Base-by-base conservation (phyloP, 2,113 vertebrate genomes). In the Cygnus buccinator region DNA sequence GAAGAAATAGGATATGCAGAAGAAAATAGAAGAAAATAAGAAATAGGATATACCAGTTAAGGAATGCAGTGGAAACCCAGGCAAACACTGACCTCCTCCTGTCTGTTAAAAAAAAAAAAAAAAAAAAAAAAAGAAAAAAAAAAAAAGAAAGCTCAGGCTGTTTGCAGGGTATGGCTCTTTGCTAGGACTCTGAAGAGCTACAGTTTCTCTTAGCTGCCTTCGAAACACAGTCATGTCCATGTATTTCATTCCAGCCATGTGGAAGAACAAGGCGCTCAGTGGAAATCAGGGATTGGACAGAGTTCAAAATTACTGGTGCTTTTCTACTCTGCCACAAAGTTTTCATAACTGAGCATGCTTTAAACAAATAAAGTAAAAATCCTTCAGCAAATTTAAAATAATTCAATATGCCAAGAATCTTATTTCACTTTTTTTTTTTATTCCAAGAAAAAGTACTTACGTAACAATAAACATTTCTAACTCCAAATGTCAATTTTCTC, bases 341-440 rank as follows among this genome's bases (percentile, higher is more conserved):
- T 89, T 97, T 95, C 37, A 75, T 90, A 90, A 91, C 72, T 84
- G 89, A 92, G 66, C 48, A 89, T 8, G 19, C 71, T 90, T 95
- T 33, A 93, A 94, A 71, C 59, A 84, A 35, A 55, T 31, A 59
- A 74, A 79, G 67, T 7, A 81, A 74, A 93, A 96, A 61, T 68
- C 31, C 44, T 59, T 85, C 93, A 94, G 90, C 80, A 95, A 95
- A 93, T 95, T 94, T 95, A 93, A 93, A 93, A 94, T 92, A 95
- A 93, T 95, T 87, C 66, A 93, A 25, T 78, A 84, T 96, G 94
- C 93, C 94, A 96, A 96, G 71, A 96, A 77, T 92, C 67, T 85
- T 93, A 86, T 80, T 84, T 95, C 46, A 28, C 59, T 73, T 62
- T 62, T 97, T 96, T 80, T 86, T 95, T 19, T 11, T 48, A 90